A percentile compares a stretch with the other conserved stretches of the same genome.
Conservation (phyloP, 2,113 vertebrate genomes). For the Pan troglodytes region NHGRI_mPanTro3-v2.1_pri NC_072412.2:21969001-21969500, state of each 20-base stretch:
- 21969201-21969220: background rate
- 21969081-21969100: background rate
- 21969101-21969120: background rate
- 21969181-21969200: background rate
- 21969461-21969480: too few relatives aligned
- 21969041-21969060: background rate
- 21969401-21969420: too few relatives aligned
- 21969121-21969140: background rate
- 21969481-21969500: too few relatives aligned
- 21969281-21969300: too few relatives aligned
- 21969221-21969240: background rate
- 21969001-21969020: background rate
- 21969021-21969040: background rate
- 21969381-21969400: background rate
- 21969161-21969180: background rate
- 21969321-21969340: background rate
- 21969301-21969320: too few relatives aligned
- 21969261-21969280: too few relatives aligned
- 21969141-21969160: background rate
- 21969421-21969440: too few relatives aligned
- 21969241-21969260: too few relatives aligned
- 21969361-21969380: background rate
- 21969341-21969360: background rate
- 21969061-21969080: background rate
- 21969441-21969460: too few relatives aligned